phyloP scores from a whole-genome alignment of 2,888 invertebrate genomes.

The Auanema freiburgensis region DNA sequence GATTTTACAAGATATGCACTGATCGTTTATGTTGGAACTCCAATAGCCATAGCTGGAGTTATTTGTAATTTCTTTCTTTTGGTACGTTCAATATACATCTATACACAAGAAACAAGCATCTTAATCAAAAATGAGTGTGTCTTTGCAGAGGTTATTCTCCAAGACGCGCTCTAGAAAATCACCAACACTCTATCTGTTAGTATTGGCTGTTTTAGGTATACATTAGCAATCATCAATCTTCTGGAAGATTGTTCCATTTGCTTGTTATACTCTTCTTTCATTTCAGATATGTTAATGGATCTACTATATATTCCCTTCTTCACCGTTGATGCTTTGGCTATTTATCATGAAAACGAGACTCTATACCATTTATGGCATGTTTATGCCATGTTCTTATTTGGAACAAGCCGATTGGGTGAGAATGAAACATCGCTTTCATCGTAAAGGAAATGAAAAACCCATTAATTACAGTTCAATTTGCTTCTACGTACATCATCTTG shows the following conservation, averaged over 20 bases:
- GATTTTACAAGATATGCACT: slow-evolving; percentile 50
- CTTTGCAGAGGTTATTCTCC: slow-evolving; percentile 44
- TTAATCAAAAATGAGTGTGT: neutral
- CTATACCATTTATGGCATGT: slow-evolving; percentile 55
- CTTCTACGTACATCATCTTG: slow-evolving; percentile 56
- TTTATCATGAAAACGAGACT: slow-evolving; percentile 46
- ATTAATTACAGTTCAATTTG: slow-evolving; percentile 52
- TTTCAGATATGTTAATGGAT: slow-evolving; percentile 51
- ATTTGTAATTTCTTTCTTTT: slow-evolving; percentile 52
- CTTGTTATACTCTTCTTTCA: too few relatives aligned
- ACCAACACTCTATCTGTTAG: slow-evolving; percentile 48
- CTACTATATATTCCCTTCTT: slow-evolving; percentile 59
- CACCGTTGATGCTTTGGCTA: slow-evolving; percentile 54
- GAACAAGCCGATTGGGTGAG: slow-evolving; percentile 47
- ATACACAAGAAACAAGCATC: too few relatives aligned
- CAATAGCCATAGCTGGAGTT: slow-evolving; percentile 52
- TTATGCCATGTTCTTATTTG: slow-evolving; percentile 54
- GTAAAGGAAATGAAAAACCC: neutral
- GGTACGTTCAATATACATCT: slow-evolving; percentile 29
- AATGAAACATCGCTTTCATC: slow-evolving; percentile 1
- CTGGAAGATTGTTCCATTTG: neutral
- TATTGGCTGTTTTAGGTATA: slow-evolving; percentile 41
- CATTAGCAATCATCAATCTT: neutral
- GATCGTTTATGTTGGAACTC: slow-evolving; percentile 54
- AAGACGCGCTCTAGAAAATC: slow-evolving; percentile 37